Base-by-base conservation (phyloP, 2,113 vertebrate species). In the Chroicocephalus ridibundus region DNA sequence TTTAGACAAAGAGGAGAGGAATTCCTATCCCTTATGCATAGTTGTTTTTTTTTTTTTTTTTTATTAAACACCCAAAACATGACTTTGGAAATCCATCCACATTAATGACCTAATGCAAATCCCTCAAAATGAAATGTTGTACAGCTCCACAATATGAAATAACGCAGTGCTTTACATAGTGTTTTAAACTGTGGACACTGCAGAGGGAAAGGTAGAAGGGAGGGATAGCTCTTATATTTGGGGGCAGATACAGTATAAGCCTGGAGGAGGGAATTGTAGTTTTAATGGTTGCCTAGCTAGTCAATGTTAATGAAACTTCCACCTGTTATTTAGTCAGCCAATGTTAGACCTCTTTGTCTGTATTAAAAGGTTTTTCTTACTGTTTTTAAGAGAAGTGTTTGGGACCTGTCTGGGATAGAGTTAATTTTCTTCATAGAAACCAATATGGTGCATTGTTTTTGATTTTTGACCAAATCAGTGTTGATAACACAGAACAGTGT, bases 21-120 rank as follows among this genome's bases (percentile, higher is more conserved):
- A 40, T 72, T 29, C 15, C 5, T 65, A 1, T 70, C 4, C 10
- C 2, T 42, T 74, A 12, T 20, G 13, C 36, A 10, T 2, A 1
- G 1, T 3, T 38, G 38, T 9, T 38, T 38, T 38, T 9, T 38
- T 52, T 21, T 21, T 62, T 47, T 34, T 11, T 4, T 31, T 54
- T 77, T 40, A 16, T 54, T 13, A 12, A 76, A n/a, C 55, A 90
- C 3, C 3, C 6, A 22, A 54, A 55, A 16, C 9, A 3, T 6
- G 2, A 25, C 13, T 79, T 29, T 54, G 62, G 25, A 76, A 72
- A 27, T 80, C 8, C 2, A 11, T 47, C 18, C 18, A 14, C 10
- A 1, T 51, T 58, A 36, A 49, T 44, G 27, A 42, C 32, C 7
- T 25, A 11, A 25, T 49, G 7, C 13, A 34, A 6, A 40, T 74